A percentile compares a stretch with the other conserved stretches of the same genome.
These are phyloP conservation scores for Eupristina koningsbergeri DNA, from an alignment of 1,140 invertebrate genomes.

Conservation along the genomic window DNA sequence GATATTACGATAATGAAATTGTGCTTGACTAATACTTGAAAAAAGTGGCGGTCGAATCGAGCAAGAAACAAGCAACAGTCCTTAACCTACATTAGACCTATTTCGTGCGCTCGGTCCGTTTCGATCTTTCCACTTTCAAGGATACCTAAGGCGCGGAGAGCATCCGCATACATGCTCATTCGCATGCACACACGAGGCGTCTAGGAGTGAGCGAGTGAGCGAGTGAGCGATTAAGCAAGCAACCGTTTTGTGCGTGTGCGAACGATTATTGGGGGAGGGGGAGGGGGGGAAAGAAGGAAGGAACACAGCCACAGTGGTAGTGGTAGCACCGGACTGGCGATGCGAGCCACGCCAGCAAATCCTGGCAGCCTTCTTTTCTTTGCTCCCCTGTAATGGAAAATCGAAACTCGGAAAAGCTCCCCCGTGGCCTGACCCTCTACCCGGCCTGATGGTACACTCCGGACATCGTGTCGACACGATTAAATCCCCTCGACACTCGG, in stretches of 20 bases:
- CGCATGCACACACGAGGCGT: background rate
- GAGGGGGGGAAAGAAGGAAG: background rate
- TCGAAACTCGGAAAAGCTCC: constrained; percentile 1
- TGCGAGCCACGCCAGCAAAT: too few species aligned
- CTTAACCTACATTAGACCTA: constrained; percentile 34
- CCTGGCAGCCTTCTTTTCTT: background rate
- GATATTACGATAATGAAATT: background rate
- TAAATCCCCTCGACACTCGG: background rate
- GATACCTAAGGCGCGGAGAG: background rate
- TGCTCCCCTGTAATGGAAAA: constrained; percentile 12
- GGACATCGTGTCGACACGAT: background rate
- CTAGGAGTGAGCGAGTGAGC: background rate
- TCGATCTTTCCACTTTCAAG: constrained; percentile 40
- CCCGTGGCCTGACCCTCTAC: background rate
- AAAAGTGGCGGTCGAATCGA: background rate
- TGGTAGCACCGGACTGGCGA: background rate
- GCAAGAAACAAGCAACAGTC: background rate
- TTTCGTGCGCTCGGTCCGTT: background rate
- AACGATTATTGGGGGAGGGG: background rate
- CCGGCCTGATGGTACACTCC: background rate
- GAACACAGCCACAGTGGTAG: background rate
- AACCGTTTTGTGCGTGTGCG: too few species aligned
- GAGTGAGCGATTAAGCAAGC: too few species aligned
- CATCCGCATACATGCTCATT: background rate
- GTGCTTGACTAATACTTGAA: background rate